Evolutionary conservation across 2,888 invertebrate species (phyloP).

Genomic region (Drosophila diplacantha): DNA sequence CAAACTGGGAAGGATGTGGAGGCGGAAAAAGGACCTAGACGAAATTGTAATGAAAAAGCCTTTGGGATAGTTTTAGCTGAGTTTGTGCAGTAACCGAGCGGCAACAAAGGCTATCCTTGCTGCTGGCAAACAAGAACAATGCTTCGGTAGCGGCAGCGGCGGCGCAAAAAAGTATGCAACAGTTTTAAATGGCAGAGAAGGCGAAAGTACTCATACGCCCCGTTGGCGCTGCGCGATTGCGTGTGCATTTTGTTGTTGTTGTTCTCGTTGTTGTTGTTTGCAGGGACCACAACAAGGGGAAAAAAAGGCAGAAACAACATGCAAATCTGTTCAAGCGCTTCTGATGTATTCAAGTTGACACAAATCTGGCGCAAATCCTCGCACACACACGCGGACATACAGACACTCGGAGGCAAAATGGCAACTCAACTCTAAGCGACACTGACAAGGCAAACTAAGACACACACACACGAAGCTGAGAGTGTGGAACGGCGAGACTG

Average conservation of each 20-base stretch:
- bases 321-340: constrained; percentile 64
- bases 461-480: constrained; percentile 7
- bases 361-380: constrained; percentile 70
- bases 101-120: constrained; percentile 50
- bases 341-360: constrained; percentile 73
- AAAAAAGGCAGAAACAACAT: constrained; percentile 37
- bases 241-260: constrained; percentile 51
- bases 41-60: constrained; percentile 67
- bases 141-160: constrained; percentile 24
- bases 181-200: constrained; percentile 47
- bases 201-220: constrained; percentile 55
- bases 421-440: constrained; percentile 59
- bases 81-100: constrained; percentile 43
- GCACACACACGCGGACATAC: constrained; percentile 32
- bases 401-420: constrained; percentile 31
- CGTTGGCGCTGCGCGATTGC: constrained; percentile 57
- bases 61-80: constrained; percentile 55
- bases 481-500: constrained; percentile 24
- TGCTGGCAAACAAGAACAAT: constrained; percentile 36
- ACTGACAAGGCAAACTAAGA: constrained; percentile 52
- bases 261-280: constrained; percentile 9
- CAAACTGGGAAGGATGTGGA: constrained; percentile 9
- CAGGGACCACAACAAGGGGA: constrained; percentile 45
- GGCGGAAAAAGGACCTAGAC: constrained; percentile 29
- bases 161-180: constrained; percentile 56